Evolutionary conservation across 2,888 invertebrate genomes (phyloP).

Genomic region (Aphrophora alni): DNA sequence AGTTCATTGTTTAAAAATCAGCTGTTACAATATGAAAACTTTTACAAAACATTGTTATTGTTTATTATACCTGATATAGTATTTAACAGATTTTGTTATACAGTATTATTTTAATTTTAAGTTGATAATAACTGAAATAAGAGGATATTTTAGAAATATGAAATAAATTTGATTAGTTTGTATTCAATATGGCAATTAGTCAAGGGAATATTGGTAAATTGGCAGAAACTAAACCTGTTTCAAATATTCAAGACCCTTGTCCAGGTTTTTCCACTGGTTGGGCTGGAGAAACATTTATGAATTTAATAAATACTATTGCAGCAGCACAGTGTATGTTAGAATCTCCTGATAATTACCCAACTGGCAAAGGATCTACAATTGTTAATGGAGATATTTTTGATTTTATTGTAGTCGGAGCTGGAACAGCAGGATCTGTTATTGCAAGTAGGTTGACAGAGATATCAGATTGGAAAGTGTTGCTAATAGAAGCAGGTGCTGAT

Average conservation of each 20-base stretch:
- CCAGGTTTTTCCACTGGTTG: conserved; percentile 53
- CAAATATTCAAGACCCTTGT: conserved; percentile 39
- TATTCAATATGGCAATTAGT: too few species aligned
- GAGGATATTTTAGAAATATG: too few species aligned
- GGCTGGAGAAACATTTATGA: conserved; percentile 62
- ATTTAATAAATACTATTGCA: conserved; percentile 66
- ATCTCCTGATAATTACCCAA: conserved; percentile 62
- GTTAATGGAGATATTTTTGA: conserved; percentile 54
- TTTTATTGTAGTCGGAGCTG: conserved; percentile 56
- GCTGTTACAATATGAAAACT: too few species aligned
- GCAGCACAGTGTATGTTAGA: conserved; percentile 66
- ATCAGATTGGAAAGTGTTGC: conserved; percentile 60
- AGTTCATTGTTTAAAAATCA: too few species aligned
- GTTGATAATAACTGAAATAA: too few species aligned
- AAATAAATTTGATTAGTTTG: too few species aligned
- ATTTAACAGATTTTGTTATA: too few species aligned
- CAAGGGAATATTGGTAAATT: neutral
- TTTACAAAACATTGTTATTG: neutral
- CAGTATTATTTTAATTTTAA: too few species aligned
- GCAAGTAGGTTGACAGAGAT: conserved; percentile 60
- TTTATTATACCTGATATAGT: neutral
- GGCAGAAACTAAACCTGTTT: neutral
- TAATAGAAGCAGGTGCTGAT: conserved; percentile 64
- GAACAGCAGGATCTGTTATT: conserved; percentile 62
- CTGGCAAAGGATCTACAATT: conserved; percentile 55